Percentiles rank a stretch among this genome's conserved stretches.
Conservation (phyloP, 1,140 invertebrate genomes). For the Meloidogyne chitwoodi region DNA sequence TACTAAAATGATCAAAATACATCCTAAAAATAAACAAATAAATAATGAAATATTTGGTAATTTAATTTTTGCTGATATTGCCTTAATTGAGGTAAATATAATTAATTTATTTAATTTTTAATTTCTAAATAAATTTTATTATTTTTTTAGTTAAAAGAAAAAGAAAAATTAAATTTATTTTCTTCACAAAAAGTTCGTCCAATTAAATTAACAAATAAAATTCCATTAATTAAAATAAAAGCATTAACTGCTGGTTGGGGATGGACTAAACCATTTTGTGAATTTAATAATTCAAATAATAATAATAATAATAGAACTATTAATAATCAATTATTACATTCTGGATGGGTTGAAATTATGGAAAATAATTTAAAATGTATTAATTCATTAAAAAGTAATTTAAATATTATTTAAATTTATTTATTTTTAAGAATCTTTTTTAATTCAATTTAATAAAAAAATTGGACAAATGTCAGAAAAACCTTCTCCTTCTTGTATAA, state of each 20-base stretch:
- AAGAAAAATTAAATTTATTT: not conserved
- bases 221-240: not conserved
- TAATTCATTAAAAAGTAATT: not conserved
- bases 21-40: not conserved
- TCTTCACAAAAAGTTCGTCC: not conserved
- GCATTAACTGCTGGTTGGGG: not conserved
- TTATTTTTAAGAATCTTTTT: not conserved
- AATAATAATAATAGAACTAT: not conserved
- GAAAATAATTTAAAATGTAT: not conserved
- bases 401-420: not conserved
- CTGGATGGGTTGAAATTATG: not conserved
- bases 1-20: not conserved
- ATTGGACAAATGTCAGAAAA: not conserved
- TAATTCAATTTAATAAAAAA: not conserved
- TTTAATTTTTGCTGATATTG: not conserved
- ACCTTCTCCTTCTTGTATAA: not conserved
- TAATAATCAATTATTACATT: not conserved
- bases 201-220: not conserved
- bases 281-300: not conserved
- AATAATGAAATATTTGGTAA: not conserved
- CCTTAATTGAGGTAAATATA: not conserved
- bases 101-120: too few species aligned
- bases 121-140: not conserved
- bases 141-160: not conserved
- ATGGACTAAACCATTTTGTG: not conserved